phyloP scores from a whole-genome alignment of 2,888 invertebrate species.

The Phymatocera aterrima region DNA sequence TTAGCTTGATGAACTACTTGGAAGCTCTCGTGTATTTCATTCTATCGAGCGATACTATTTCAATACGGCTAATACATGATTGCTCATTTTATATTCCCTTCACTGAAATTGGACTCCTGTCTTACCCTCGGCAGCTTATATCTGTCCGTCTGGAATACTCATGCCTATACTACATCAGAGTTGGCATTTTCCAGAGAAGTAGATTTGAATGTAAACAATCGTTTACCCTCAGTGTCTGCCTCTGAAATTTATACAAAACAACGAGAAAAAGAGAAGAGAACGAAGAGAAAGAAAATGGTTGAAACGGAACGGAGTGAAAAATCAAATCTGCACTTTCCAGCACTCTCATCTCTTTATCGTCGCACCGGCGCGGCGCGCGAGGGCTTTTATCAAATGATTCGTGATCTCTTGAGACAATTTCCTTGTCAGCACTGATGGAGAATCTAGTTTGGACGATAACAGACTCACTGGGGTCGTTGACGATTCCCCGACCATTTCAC shows the following conservation, averaged over 20 bases:
- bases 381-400: slow-evolving; percentile 7
- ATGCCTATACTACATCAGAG: background rate
- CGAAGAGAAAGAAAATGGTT: background rate
- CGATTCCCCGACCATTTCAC: background rate
- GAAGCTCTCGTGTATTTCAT: background rate
- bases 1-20: background rate
- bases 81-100: background rate
- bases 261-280: background rate
- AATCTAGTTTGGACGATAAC: slow-evolving; percentile 15
- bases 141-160: background rate
- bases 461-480: slow-evolving; percentile 1
- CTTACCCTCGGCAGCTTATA: background rate
- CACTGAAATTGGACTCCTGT: background rate
- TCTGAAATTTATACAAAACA: background rate
- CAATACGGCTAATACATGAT: background rate
- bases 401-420: background rate
- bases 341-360: background rate
- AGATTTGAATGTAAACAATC: background rate
- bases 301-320: background rate
- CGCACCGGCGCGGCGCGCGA: background rate
- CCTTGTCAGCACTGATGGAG: slow-evolving; percentile 15
- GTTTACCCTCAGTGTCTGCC: background rate
- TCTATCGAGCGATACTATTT: background rate
- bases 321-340: background rate
- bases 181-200: background rate